Base-by-base conservation (phyloP, 2,797 vertebrate species). In the Synanceia verrucosa region DNA sequence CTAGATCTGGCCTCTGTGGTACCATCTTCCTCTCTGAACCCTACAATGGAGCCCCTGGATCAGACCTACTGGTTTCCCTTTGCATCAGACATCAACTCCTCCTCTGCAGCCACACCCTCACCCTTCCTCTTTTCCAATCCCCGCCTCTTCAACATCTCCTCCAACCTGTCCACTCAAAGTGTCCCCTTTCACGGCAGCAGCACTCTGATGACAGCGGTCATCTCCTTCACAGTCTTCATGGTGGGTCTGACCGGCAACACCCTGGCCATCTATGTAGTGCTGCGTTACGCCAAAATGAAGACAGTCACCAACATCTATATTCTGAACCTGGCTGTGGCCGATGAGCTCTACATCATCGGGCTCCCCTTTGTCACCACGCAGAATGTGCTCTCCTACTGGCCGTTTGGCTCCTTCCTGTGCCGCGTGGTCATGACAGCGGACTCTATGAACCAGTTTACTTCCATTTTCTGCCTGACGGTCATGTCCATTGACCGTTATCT, bases 241-340 rank as follows among this genome's bases (percentile, higher is more conserved):
- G 92, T 98, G 67, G 98, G 98, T 4, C 89, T 99, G 57, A 90
- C 88, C 9, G 98, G 97, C 14, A 99, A 99, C 93, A 97, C 97
- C 0, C 88, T 99, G 85, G 97, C 97, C 73, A 99, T 99, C 87
- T 98, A 97, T 0, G 96, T 98, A 83, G 96, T 98, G 41, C 92
- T 98, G 80, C 91, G 95, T 36, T 96, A 97, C 29, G 94, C 97
- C 3, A 96, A 97, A 63, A 97, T 95, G 31, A 96, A 97, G 47
- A 98, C 96, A 0, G 97, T 99, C 76, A 99, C 98, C 79, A 98
- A 96, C 0, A 94, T 99, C 82, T 99, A 99, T 85, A 99, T 99
- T 84, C 85, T 99, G 70, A 99, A 99, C 92, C 88, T 99, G 87
- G 98, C 98, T 0, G 84, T 99, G 82, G 98, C 98, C 0, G 98